Base-by-base conservation (phyloP, 1,140 invertebrate genomes). In the Heliconius melpomene region DNA sequence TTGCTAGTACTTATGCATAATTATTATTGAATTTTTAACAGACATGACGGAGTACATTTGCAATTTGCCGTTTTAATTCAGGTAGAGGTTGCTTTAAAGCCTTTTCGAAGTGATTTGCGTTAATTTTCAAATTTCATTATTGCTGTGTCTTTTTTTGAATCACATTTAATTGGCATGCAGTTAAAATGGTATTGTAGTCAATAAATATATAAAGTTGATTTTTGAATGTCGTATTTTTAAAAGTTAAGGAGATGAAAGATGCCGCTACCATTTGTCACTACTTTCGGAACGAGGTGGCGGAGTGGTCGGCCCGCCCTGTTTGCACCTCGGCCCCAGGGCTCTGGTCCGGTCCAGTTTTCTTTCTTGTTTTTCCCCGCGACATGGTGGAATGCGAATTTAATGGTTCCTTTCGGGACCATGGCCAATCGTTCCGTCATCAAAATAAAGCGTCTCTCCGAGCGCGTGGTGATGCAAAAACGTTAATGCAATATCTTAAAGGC, bases 211-310 rank as follows among this genome's bases (percentile, higher is more conserved):
- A 86, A 72, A 77, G 86, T 89, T 83, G 71, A 85, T 83, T 85
- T 86, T 91, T 40, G 74, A 74, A 66, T 82, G 74, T 29, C 60
- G 54, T 72, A 32, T 74, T 32, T 76, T 32, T 60, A 82, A 79
- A 79, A 84, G 78, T 76, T 78, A 80, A 88, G 75, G 86, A 90
- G 91, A 92, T 94, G 87, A 93, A 94, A 94, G 90, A 88, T 86
- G 87, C 92, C 92, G 91, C 90, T 82, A 89, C 88, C 92, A 94
- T 93, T 94, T 94, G 91, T 94, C 91, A 92, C 90, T 89, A 91
- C 79, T 91, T 92, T 91, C 81, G 88, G 88, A 90, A 90, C 86
- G 89, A 91, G 89, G 86, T 92, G 90, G 85, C 86, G 85, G 79
- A 81, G 86, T 88, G 86, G 89, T 89, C 83, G 87, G 88, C 86